Base-by-base conservation (phyloP, 2,797 vertebrate genomes). In the Galaxias olidus region DNA sequence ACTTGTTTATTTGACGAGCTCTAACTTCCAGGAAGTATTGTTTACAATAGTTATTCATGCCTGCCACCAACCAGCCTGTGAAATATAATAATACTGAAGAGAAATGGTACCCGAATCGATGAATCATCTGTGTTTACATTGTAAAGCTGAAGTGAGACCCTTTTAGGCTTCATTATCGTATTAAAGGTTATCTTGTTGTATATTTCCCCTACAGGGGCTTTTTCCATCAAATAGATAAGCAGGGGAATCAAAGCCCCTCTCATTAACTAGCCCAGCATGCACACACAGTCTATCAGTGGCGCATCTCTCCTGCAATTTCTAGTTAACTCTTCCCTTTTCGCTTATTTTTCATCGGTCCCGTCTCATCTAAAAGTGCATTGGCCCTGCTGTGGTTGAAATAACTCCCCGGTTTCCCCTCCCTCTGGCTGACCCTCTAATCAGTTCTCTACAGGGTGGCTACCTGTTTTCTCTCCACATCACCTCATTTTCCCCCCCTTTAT, bases 151-250 rank as follows among this genome's bases (percentile, higher is more conserved):
- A 30, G 30, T 30, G 30, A 30, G 30, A 2, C 30, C 62, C 41
- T 1, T 15, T 55, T 63, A 56, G 44, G 68, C 67, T 62, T 75
- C 69, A 72, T 78, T 68, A 78, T 65, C 76, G 49, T 63, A 62
- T 57, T 49, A 76, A 80, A 80, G 78, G 78, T 84, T 79, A 19
- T 73, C 80, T 80, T 67, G 73, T 43, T 49, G 49, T 46, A 55
- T 72, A 59, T 72, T 66, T 68, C 83, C 73, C 77, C 86, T 82
- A 73, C 61, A 17, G 59, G 40, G 65, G 46, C 14, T 60, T 77
- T 58, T 62, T 1, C 40, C 42, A 58, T 41, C 44, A 5, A 30
- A 65, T 63, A 48, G 61, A 73, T 79, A 69, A 73, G 66, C 52
- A 4, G 48, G 70, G 48, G 61, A 82, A 78, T 86, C 61, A 77